Percentiles rank a stretch among this genome's conserved stretches.
Conservation (phyloP, 2,797 vertebrate genomes). For the Chaetophractus vellerosus region DNA sequence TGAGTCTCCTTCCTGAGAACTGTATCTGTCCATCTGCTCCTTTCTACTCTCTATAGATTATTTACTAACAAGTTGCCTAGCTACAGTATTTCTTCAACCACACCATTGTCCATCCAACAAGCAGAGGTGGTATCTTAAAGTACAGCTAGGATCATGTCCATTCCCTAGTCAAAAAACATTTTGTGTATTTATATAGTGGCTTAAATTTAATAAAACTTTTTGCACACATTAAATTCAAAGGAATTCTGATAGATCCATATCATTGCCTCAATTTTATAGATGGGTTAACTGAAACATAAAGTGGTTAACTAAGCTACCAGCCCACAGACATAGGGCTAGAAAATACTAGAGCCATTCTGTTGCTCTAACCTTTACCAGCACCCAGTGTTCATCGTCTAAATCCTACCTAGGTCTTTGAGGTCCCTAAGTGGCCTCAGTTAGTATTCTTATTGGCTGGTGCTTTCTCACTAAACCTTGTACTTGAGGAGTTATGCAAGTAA, state of each 20-base stretch:
- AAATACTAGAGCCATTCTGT: neutral
- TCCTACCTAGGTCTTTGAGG: neutral
- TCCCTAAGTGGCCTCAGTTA: neutral
- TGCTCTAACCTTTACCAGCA: neutral
- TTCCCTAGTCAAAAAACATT: no score
- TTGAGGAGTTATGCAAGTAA: neutral
- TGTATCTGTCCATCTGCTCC: neutral
- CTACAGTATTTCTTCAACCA: neutral
- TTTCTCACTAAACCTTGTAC: neutral
- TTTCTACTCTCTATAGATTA: neutral
- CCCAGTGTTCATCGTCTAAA: neutral
- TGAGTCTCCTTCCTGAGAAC: neutral
- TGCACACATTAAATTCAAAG: neutral
- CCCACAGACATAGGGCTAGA: neutral
- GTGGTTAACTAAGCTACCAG: neutral
- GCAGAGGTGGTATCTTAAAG: no score
- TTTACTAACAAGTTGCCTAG: neutral
- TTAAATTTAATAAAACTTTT: slow-evolving; percentile 2
- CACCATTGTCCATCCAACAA: neutral
- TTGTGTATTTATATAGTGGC: neutral
- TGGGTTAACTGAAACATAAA: neutral
- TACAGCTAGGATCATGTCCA: no score
- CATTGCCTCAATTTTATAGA: neutral
- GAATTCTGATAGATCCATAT: neutral
- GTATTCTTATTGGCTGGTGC: no score